Base-by-base conservation (phyloP, 2,888 invertebrate species). In the Sminthurides aquaticus region DNA sequence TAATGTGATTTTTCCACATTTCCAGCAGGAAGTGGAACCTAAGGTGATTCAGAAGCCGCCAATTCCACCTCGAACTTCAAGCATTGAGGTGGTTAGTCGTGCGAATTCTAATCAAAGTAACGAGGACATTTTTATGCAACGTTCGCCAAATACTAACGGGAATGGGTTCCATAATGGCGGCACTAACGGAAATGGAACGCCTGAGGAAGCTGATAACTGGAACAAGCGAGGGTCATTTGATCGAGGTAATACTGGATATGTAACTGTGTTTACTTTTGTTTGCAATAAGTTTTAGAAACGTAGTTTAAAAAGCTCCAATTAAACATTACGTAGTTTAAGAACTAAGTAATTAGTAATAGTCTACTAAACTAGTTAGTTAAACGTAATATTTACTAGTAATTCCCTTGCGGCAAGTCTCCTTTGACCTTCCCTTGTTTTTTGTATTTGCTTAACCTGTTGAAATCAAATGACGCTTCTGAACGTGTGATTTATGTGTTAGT, bases 11-110 rank as follows among this genome's bases (percentile, higher is more conserved):
- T 15, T 34, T 34, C 15, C 15, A 15, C 43, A 15, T 11, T 34
- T 34, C 43, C 5, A 34, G 43, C 57, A 63, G 65, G 63, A 63
- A 25, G 49, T 29, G 25, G 67, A 65, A 49, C 57, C 68, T 22
- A 49, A 64, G 24, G 43, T 64, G 11, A 65, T 62, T 54, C 59
- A 65, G 24, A 72, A 72, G 55, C 72, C 72, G 22, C 72, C 72
- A 48, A 70, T 71, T 49, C 72, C 72, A 62, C 71, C 71, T n/a
- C 34, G 71, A 58, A 66, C 67, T 22, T 65, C 67, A 18, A 69
- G 69, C 49, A 71, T 71, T 58, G 65, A 69, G 28, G 62, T 54
- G 48, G 26, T 58, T 15, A 29, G 57, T 3, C 56, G 62, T 28
- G 52, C 62, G 8, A 56, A 63, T 52, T 60, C 60, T n/a, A 48